Percentiles rank a stretch among this genome's conserved stretches.
Conservation (phyloP, 2,113 vertebrate species). For the Atractosteus spatula region DNA sequence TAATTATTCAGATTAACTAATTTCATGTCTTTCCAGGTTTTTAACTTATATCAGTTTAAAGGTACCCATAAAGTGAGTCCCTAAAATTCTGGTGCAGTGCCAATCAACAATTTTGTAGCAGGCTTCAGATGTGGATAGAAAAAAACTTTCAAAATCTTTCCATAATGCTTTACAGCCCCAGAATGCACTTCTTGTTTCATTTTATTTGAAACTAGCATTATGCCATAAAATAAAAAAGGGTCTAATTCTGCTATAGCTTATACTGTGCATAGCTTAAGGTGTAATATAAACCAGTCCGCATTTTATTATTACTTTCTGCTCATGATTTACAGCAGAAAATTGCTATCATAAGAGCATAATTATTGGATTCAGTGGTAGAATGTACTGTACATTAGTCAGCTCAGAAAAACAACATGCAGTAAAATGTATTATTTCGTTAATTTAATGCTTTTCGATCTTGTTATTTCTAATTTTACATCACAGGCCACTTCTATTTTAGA, state of each 20-base stretch:
- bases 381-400: conserved; percentile 4
- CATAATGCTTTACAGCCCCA: neutral
- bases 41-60: too few species aligned
- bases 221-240: conserved; percentile 25
- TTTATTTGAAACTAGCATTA: conserved; percentile 15
- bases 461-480: conserved; percentile 1
- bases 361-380: conserved; percentile 12
- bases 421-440: conserved; percentile 22
- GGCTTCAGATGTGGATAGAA: conserved; percentile 3
- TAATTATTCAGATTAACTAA: too few species aligned
- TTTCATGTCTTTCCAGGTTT: too few species aligned
- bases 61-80: neutral
- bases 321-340: conserved; percentile 23
- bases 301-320: conserved; percentile 14
- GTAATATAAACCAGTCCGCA: conserved; percentile 27
- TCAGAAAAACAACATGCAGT: conserved; percentile 18
- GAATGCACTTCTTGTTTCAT: conserved; percentile 14
- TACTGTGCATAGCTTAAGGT: conserved; percentile 20
- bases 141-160: conserved; percentile 12
- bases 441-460: conserved; percentile 6
- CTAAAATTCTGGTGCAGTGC: neutral
- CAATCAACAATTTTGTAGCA: neutral
- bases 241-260: conserved; percentile 19
- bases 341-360: conserved; percentile 16
- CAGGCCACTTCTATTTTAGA: neutral